These are phyloP conservation scores for Sorex fumeus DNA, from an alignment of 2,113 vertebrate species.

Conservation along the genomic window DNA sequence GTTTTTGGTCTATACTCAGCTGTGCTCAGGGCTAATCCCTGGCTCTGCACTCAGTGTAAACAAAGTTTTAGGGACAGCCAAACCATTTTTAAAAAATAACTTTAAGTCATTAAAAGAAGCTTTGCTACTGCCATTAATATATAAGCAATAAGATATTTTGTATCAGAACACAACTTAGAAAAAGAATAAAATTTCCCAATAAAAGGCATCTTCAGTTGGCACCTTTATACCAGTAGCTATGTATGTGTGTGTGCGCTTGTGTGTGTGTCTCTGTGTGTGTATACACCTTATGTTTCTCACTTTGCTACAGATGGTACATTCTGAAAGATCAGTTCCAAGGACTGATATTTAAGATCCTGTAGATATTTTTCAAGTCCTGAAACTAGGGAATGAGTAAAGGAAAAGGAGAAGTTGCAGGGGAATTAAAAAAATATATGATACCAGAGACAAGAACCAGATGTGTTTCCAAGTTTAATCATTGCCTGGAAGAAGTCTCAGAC, in stretches of 20 bases:
- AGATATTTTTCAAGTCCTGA: slow-evolving; percentile 42
- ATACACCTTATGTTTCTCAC: not conserved
- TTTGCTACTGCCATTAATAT: slow-evolving; percentile 38
- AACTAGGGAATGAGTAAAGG: slow-evolving; percentile 8
- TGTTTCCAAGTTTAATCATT: not conserved
- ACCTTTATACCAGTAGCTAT: not conserved
- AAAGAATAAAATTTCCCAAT: not conserved
- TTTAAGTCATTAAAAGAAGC: not conserved
- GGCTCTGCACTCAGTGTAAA: no score
- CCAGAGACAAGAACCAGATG: not conserved
- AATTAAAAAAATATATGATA: no score
- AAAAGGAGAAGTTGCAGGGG: not conserved
- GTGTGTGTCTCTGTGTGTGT: not conserved
- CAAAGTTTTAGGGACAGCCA: not conserved
- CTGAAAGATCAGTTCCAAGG: not conserved
- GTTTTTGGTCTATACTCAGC: no score
- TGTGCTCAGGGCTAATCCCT: no score
- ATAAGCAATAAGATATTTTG: slow-evolving; percentile 49
- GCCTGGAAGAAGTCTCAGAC: not conserved
- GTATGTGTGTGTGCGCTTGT: not conserved
- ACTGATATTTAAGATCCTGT: not conserved
- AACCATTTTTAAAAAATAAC: slow-evolving; percentile 48
- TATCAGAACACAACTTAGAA: not conserved
- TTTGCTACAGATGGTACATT: slow-evolving; percentile 6
- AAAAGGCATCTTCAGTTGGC: slow-evolving; percentile 5